A percentile compares a stretch with the other conserved stretches of the same genome.
These are phyloP conservation scores for Hydrozoanthus gracilis DNA, from an alignment of 92 coral and sea anemone genomes.

Conservation along the genomic window DNA sequence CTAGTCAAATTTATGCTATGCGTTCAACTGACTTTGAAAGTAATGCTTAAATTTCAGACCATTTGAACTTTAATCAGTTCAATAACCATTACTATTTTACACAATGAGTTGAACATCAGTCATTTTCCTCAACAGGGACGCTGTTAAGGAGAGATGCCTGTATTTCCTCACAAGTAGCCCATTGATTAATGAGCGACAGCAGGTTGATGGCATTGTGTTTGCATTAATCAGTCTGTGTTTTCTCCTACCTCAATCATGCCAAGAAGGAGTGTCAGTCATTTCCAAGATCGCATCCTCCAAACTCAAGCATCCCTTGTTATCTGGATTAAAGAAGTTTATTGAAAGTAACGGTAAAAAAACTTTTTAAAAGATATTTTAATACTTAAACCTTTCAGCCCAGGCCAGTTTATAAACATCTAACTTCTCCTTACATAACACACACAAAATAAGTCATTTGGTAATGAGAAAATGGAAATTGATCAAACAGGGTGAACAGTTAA, in stretches of 20 bases:
- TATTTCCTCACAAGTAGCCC: conserved; percentile 55
- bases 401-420: too few species aligned
- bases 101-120: neutral
- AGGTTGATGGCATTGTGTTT: conserved; percentile 65
- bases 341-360: conserved; percentile 63
- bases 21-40: too few species aligned
- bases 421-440: too few species aligned
- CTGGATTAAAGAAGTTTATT: conserved; percentile 67
- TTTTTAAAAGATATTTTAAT: too few species aligned
- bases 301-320: conserved; percentile 64
- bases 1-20: too few species aligned
- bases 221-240: conserved; percentile 60
- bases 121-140: conserved; percentile 54
- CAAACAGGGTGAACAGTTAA: too few species aligned
- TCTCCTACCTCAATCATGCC: conserved; percentile 49
- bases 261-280: conserved; percentile 52
- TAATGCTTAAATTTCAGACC: neutral
- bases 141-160: conserved; percentile 66
- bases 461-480: too few species aligned
- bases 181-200: conserved; percentile 41
- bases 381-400: too few species aligned
- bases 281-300: conserved; percentile 50
- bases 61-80: neutral
- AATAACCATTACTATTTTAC: neutral
- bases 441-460: too few species aligned